Base-by-base conservation (phyloP, 2,888 invertebrate species). In the Camptogramma bilineatum region DNA sequence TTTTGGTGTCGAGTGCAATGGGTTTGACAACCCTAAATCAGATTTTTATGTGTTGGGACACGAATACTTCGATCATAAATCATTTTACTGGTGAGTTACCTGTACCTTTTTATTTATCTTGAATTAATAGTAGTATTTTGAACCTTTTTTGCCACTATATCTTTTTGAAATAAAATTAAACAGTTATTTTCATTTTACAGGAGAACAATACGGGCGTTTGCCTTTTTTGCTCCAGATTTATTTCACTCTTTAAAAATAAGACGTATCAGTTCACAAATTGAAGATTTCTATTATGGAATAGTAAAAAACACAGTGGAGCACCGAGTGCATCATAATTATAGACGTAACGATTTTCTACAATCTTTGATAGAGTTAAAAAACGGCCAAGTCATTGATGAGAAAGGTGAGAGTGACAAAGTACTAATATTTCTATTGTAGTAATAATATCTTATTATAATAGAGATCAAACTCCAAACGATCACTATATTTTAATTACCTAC, bases 1-100 rank as follows among this genome's bases (percentile, higher is more conserved):
- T 10, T 95, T 95, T 76, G 95, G 95, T 19, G 86, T 95, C n/a
- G 94, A 95, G 68, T 94, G 94, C 71, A 94, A 95, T 73, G 94
- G 94, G 34, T 93, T 95, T 72, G 85, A 89, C 48, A 88, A 94
- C 78, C 87, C 93, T 0, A 81, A 94, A 53, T 94, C 94, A 0
- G 93, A 94, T 72, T 95, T 95, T 78, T 87, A 87, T 69, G 67
- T 83, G 42, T 84, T 88, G 72, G 93, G 92, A 17, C 84, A 87
- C 62, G 91, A 91, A 72, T 91, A 91, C 71, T 91, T 93, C 52
- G 84, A 88, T 51, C 88, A 91, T 18, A 82, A 77, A 50, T 82
- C 87, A 1, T 66, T 83, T 50, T 90, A 89, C 69, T 88, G 91
- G 92, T 91, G 72, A 87, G 87, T 84, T 46, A 24, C 17, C 28